Evolutionary conservation across 1,140 invertebrate species (phyloP).

Genomic region (Vollenhovia emeryi): DNA sequence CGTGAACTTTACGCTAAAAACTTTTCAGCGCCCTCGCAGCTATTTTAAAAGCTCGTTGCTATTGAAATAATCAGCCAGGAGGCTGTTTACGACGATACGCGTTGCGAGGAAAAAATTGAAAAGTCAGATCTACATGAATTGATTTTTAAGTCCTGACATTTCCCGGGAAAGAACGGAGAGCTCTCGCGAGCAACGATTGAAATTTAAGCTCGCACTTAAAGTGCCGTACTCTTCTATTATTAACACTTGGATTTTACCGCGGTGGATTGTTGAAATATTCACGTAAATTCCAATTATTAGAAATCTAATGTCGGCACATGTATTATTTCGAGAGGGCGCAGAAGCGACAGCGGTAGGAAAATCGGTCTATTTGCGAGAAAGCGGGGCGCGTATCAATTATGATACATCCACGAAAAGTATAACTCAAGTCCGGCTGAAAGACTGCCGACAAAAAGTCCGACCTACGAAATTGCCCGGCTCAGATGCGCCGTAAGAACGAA

Average conservation of each 20-base stretch:
- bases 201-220: neutral
- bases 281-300: neutral
- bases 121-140: neutral
- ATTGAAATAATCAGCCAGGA: constrained; percentile 31
- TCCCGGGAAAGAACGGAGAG: neutral
- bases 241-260: neutral
- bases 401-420: neutral
- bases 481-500: constrained; percentile 41
- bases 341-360: neutral
- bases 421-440: constrained; percentile 29
- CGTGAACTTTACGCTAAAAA: constrained; percentile 50
- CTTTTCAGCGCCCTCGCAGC: constrained; percentile 20
- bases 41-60: constrained; percentile 55
- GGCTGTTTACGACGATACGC: neutral
- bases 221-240: neutral
- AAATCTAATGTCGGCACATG: neutral
- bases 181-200: no score
- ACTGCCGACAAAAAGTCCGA: constrained; percentile 38
- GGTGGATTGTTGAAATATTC: neutral
- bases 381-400: neutral
- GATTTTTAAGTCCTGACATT: neutral
- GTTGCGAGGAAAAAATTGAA: neutral
- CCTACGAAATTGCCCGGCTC: constrained; percentile 31
- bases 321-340: neutral
- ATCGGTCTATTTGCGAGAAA: neutral